Base-by-base conservation (phyloP, 2,113 vertebrate species). In the Pomatorhinus ruficollis region DNA sequence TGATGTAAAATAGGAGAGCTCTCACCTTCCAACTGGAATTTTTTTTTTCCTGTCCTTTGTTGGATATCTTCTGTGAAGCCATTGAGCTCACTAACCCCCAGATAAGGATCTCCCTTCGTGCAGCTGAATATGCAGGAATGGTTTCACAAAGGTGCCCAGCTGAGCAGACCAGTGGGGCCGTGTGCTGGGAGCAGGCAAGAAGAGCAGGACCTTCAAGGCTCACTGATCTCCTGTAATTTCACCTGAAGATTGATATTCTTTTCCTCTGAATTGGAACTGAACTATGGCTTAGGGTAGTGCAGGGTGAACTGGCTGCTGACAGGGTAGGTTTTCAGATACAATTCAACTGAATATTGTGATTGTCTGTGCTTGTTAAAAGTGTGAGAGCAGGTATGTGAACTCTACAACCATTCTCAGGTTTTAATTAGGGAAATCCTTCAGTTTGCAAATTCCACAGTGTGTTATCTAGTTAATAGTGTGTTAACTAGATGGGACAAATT, bases 141-240 rank as follows among this genome's bases (percentile, higher is more conserved):
- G 50, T 94, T 94, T 82, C 90, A 89, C 79, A 81, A 17, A 57
- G 47, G 52, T 39, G 77, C 47, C 27, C 75, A 52, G 92, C 81
- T 93, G 89, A 42, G 66, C 83, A 22, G 39, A 35, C 44, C 13
- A 83, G 25, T 33, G 57, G 66, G 75, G 89, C 89, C 21, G 0
- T 59, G 93, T 44, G 68, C 76, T 63, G 30, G 77, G 84, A 93
- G 63, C 95, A 92, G 81, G 56, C 87, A 20, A 14, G 64, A 66
- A 5, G 95, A 87, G 84, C 87, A 78, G 57, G 84, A 87, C 84
- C 92, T 87, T 91, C 71, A 75, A 64, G 93, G 81, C 93, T 94
- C 72, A 15, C 68, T 75, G 80, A 15, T 66, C 74, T 93, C 21
- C 3, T 79, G 84, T 89, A 87, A 96, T 94, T 95, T 95, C 90